Evolutionary conservation across 2,888 invertebrate species (phyloP).

Genomic region (Ophion slaviceki): DNA sequence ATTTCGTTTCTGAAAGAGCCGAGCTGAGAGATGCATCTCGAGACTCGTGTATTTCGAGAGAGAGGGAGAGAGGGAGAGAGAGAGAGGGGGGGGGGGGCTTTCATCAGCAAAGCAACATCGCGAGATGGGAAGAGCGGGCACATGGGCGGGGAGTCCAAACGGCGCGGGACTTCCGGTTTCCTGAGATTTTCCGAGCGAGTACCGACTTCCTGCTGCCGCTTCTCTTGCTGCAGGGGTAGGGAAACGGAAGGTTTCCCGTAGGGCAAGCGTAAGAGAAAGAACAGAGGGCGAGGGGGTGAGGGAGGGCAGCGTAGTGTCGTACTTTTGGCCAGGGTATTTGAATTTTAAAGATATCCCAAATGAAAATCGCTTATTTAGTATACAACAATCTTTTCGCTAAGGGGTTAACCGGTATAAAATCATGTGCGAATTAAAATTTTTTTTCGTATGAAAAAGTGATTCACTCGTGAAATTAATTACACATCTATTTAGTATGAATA

Average conservation of each 20-base stretch:
- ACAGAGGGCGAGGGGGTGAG: neutral
- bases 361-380: no score
- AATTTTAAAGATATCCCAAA: no score
- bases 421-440: no score
- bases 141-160: constrained; percentile 48
- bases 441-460: no score
- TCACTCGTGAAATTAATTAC: no score
- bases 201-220: constrained; percentile 54
- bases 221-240: constrained; percentile 26
- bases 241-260: constrained; percentile 23
- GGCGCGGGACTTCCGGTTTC: constrained; percentile 63
- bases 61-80: neutral
- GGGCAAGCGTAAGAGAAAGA: constrained; percentile 11
- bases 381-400: no score
- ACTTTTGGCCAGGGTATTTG: no score
- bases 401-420: no score
- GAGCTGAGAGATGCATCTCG: constrained; percentile 36
- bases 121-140: constrained; percentile 7
- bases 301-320: neutral
- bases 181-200: constrained; percentile 62
- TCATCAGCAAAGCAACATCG: constrained; percentile 13
- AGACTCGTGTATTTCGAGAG: constrained; percentile 5
- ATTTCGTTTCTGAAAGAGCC: constrained; percentile 42
- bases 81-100: neutral
- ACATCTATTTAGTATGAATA: no score